A percentile compares a stretch with the other conserved stretches of the same genome.
Conservation (phyloP, 64 coral and sea anemone genomes). For the Cladopsammia gracilis region DNA sequence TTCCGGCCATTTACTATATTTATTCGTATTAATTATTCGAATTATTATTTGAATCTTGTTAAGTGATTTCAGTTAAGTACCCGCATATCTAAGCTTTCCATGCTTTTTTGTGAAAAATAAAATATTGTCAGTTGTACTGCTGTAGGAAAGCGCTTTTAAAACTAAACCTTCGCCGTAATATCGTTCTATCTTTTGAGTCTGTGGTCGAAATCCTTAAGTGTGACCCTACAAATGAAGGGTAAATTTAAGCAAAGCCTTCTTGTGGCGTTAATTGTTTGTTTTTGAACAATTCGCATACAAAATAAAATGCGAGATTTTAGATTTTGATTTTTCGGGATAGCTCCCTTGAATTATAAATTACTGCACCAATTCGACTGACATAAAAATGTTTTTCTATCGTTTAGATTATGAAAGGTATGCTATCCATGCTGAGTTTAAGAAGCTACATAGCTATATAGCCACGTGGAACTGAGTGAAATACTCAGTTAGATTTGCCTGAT, state of each 20-base stretch:
- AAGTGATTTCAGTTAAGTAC: constrained; percentile 43
- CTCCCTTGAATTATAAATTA: too few relatives aligned
- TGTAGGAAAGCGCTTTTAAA: too few relatives aligned
- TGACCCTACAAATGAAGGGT: not conserved
- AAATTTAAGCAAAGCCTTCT: not conserved
- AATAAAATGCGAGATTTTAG: too few relatives aligned
- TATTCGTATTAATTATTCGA: not conserved
- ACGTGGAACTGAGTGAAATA: too few relatives aligned
- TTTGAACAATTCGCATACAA: too few relatives aligned
- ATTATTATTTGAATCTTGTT: not conserved
- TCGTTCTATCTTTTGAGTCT: not conserved
- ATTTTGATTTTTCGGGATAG: too few relatives aligned
- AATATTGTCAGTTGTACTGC: not conserved
- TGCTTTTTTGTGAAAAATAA: not conserved
- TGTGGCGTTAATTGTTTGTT: too few relatives aligned
- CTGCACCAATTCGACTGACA: too few relatives aligned
- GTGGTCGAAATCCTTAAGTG: not conserved
- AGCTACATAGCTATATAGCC: too few relatives aligned
- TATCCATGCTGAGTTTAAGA: not conserved
- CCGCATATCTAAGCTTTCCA: not conserved
- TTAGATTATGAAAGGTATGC: not conserved
- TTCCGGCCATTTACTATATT: not conserved
- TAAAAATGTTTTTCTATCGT: not conserved
- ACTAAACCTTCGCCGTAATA: not conserved
- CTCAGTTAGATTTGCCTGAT: too few relatives aligned